These are phyloP conservation scores for Edolisoma coerulescens DNA, from an alignment of 2,113 vertebrate genomes.

Conservation along the genomic window DNA sequence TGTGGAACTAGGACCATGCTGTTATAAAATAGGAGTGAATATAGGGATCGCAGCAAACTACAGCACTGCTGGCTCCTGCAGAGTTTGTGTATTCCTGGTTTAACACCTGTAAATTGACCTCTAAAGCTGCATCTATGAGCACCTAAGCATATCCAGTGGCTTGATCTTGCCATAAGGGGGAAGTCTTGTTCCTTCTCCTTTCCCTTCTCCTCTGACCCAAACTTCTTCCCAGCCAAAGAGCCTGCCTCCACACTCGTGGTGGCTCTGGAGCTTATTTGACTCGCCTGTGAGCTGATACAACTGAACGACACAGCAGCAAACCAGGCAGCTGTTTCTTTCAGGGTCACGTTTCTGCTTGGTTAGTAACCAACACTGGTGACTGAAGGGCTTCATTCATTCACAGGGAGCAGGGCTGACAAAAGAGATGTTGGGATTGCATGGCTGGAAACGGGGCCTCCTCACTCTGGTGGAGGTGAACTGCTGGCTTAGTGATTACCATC, in stretches of 20 bases:
- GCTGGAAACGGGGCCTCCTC: not conserved
- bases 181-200: slow-evolving; percentile 41
- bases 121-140: not conserved
- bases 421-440: not conserved
- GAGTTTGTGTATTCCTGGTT: not conserved
- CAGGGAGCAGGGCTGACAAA: not conserved
- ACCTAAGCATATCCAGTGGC: not conserved
- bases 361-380: not conserved
- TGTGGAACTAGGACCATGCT: not conserved
- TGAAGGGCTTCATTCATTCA: not conserved
- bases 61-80: not conserved
- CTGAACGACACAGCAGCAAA: not conserved
- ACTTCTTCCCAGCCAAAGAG: not conserved
- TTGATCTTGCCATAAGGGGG: slow-evolving; percentile 24
- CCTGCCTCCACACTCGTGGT: not conserved
- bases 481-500: not conserved
- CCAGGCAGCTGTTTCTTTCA: not conserved
- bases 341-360: not conserved
- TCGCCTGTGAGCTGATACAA: not conserved
- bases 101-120: rapidly evolving
- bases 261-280: not conserved
- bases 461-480: not conserved
- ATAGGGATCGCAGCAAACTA: not conserved
- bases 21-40: not conserved
- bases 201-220: not conserved